Conservation (phyloP, 1,140 invertebrate species). For the Drosophila pseudoobscura region DNA sequence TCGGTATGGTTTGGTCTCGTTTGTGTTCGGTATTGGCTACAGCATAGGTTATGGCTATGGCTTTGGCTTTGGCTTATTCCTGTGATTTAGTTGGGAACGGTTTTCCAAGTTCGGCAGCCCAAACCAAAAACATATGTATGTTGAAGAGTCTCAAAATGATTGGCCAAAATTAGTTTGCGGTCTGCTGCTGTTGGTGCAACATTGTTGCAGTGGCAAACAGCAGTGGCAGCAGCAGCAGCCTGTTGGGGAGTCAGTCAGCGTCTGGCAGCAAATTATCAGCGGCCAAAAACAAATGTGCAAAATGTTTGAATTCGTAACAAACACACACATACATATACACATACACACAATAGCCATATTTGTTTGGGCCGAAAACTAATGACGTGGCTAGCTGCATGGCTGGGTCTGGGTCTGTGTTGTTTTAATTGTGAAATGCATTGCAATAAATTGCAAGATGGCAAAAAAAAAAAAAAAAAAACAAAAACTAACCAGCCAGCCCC, state of each 20-base stretch:
- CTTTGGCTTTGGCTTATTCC: neutral
- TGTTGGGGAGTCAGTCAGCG: conserved; percentile 1
- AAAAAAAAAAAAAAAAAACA: conserved; percentile 53
- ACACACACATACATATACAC: conserved; percentile 36
- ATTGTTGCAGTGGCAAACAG: conserved; percentile 38
- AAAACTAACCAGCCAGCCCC: conserved; percentile 17
- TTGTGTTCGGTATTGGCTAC: neutral
- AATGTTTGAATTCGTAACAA: conserved; percentile 78
- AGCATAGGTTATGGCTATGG: too few relatives aligned
- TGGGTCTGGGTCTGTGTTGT: conserved; percentile 22
- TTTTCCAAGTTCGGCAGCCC: conserved; percentile 17
- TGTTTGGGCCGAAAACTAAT: conserved; percentile 70
- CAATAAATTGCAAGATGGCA: conserved; percentile 79
- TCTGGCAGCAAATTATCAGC: conserved; percentile 47
- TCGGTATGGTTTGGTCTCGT: neutral
- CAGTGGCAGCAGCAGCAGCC: conserved; percentile 1
- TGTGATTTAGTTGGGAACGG: neutral
- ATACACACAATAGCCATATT: conserved; percentile 69
- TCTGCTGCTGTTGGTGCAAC: conserved; percentile 30
- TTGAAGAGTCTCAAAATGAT: conserved; percentile 35
- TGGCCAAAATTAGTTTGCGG: conserved; percentile 22
- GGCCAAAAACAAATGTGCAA: conserved; percentile 70
- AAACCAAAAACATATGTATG: neutral
- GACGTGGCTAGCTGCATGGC: conserved; percentile 57
- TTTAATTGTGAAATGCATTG: conserved; percentile 76